phyloP scores from a whole-genome alignment of 2,113 vertebrate genomes.

The Dipodomys spectabilis region DNA sequence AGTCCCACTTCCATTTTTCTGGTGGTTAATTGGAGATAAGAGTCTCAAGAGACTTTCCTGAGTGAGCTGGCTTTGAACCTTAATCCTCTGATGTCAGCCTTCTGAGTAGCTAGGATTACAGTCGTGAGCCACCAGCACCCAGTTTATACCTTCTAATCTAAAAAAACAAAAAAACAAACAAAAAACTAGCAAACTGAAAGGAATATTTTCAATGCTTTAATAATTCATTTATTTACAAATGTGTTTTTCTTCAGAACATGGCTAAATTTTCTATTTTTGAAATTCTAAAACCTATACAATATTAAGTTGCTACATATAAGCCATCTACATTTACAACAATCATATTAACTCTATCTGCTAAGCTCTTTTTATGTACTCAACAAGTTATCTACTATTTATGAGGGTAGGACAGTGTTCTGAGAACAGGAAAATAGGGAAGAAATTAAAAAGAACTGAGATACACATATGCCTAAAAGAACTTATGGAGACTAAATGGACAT shows the following conservation, averaged over 20 bases:
- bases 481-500: neutral
- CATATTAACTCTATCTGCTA: neutral
- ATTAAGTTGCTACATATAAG: neutral
- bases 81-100: too few relatives aligned
- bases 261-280: conserved; percentile 3
- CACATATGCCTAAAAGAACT: neutral
- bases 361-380: neutral
- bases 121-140: too few relatives aligned
- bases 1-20: too few relatives aligned
- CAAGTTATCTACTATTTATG: neutral
- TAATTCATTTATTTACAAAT: conserved; percentile 7
- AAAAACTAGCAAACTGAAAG: conserved; percentile 5
- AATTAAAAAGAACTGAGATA: neutral
- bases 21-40: too few relatives aligned
- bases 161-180: too few relatives aligned
- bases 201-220: conserved; percentile 28
- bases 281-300: conserved; percentile 6
- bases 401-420: neutral
- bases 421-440: neutral
- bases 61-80: too few relatives aligned
- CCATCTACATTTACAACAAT: neutral
- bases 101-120: too few relatives aligned
- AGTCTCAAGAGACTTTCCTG: too few relatives aligned
- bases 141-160: too few relatives aligned
- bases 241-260: neutral